Evolutionary conservation across 2,888 invertebrate species (phyloP), one percentile per base, ranked within the genome.

Genomic region (Eulithis prunata): DNA sequence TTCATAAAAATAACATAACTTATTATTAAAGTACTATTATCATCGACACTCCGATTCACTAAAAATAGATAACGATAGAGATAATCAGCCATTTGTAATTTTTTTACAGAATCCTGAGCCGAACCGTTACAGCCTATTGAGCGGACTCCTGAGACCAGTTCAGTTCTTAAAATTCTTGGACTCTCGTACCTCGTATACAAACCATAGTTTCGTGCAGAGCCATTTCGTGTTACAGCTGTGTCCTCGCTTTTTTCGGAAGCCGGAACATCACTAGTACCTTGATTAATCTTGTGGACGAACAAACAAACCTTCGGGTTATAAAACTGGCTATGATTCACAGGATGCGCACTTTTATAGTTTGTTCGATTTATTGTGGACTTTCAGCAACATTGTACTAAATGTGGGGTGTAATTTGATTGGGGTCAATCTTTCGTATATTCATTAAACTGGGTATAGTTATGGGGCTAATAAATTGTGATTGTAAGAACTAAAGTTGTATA

Each of bases 301-400:
- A 72, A 75, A 75, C 77, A 78, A 74, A 76, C 75, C 71, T 66
- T 68, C 64, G 66, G 72, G 70, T 72, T 69, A 70, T 71, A 76
- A 75, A 75, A 71, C 71, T 61, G 68, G 64, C 62, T 69, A 69
- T 72, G 72, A 72, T 73, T 73, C 71, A 72, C 68, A 64, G 65
- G 64, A 52, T 62, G 66, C 62, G 56, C 52, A 63, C 67, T 68
- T 72, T 71, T 73, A 71, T 71, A 58, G 68, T 64, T 62, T 52
- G 58, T 60, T 60, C 51, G 68, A 74, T 68, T 71, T 77, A 70
- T 75, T 66, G 64, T 68, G 66, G 62, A 71, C 60, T 71, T 21
- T 66, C 14, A 66, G 60, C 57, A 57, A 64, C 54, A 60, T 57
- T 60, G 56, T 63, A 45, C 45, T 12, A 47, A 61, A 57, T 52